Evolutionary conservation across 1,140 invertebrate genomes (phyloP), one percentile per base, ranked within the genome.

Genomic region (Leptinotarsa texana): DNA sequence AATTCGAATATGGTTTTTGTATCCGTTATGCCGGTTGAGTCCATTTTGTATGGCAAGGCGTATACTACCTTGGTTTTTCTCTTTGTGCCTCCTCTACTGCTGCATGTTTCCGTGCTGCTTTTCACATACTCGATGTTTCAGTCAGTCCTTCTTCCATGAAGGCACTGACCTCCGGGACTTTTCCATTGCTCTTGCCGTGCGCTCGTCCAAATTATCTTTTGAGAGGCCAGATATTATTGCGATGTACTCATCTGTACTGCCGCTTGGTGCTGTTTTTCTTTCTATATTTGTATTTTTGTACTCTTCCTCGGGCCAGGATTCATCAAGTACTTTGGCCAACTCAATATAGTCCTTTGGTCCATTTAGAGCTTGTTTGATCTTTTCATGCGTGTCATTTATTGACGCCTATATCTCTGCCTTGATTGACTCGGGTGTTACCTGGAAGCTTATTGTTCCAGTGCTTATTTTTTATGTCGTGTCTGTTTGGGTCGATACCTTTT

Each of bases 261-360:
- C 13, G 4, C 18, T 24, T 21, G 13, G 63, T 63, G 18, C 18
- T 13, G n/a, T 18, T 1, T 63, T 63, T 18, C 15, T 63, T 21
- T 63, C 63, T 63, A 21, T 63, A 15, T 63, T 63, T n/a, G 24
- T 6, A 21, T 63, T 63, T 17, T 63, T 63, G 63, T 63, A 63
- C 63, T 63, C 3, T 24, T 24, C 4, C 24, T 63, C 63, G 11
- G 49, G 49, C 49, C 49, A 51, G 49, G 49, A 17, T 51, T 51
- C 49, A 51, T 51, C 49, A 17, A 21, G 18, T 15, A 63, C 18
- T 63, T 63, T 17, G 5, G 63, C 63, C 24, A 63, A 24, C 2
- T 1, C 22, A 63, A 13, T 24, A 21, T 63, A 63, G n/a, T 18
- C 57, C 18, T 61, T 61, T 3, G 57, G 3, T 18, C 63, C 63